Evolutionary conservation across 2,797 vertebrate species (phyloP).

Genomic region (Decapterus maruadsi): DNA sequence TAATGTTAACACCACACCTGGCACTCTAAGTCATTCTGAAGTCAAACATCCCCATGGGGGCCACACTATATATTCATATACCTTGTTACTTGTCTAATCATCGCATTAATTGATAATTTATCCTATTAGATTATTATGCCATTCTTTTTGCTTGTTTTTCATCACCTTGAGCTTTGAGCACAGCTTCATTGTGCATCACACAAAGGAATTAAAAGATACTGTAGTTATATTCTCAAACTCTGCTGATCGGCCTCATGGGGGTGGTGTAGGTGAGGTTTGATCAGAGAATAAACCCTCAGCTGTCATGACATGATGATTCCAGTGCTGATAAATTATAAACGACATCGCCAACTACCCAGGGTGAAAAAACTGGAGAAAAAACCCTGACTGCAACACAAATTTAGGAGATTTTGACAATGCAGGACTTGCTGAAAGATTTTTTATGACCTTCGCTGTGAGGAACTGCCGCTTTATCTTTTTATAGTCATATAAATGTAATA

Average conservation of each 20-base stretch:
- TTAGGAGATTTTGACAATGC: not conserved
- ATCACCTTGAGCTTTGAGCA: not conserved
- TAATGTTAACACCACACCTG: conserved; percentile 7
- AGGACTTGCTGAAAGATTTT: not conserved
- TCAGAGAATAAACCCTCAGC: not conserved
- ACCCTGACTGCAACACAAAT: too few species aligned
- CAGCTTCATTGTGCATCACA: not conserved
- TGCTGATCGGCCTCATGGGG: not conserved
- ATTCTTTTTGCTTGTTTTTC: not conserved
- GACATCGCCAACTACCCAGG: too few species aligned
- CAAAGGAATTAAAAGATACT: not conserved
- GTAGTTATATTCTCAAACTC: not conserved
- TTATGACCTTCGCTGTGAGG: too few species aligned
- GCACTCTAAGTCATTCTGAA: not conserved
- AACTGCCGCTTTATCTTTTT: not conserved
- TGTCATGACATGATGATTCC: not conserved
- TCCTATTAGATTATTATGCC: not conserved
- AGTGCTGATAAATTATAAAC: not conserved
- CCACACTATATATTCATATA: too few species aligned
- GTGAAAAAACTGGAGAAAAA: too few species aligned
- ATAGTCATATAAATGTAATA: not conserved
- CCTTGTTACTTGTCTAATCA: not conserved
- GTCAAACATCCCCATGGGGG: not conserved
- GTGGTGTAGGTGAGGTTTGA: not conserved
- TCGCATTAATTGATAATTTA: conserved; percentile 1